phyloP scores from a whole-genome alignment of 2,113 vertebrate genomes.

The Cyprinodon brontotheroides region DNA sequence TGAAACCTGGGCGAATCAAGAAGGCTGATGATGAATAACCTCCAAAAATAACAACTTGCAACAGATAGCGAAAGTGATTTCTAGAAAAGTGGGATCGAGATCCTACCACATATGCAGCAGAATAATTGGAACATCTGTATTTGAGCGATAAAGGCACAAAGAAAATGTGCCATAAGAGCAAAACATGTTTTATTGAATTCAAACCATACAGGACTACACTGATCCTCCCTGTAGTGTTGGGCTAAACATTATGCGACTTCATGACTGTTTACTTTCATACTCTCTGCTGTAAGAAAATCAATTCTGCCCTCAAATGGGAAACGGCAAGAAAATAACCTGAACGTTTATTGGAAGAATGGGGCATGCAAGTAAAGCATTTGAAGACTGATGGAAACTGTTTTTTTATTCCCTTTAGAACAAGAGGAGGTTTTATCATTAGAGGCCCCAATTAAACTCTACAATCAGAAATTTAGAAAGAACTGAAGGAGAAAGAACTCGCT shows the following conservation, averaged over 20 bases:
- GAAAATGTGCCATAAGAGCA: neutral
- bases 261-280: slow-evolving; percentile 12
- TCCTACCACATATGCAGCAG: slow-evolving; percentile 37
- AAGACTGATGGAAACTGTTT: neutral
- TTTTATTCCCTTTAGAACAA: neutral
- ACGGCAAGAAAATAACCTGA: neutral
- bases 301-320: neutral
- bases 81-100: slow-evolving; percentile 46
- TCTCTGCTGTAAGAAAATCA: too few species aligned
- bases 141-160: slow-evolving; percentile 30
- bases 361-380: neutral
- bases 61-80: slow-evolving; percentile 33
- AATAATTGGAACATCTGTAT: slow-evolving; percentile 21
- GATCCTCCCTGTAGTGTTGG: neutral
- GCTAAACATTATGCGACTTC: slow-evolving; percentile 25
- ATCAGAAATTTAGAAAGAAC: neutral
- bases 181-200: neutral
- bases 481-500: neutral
- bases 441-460: neutral
- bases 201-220: slow-evolving; percentile 3
- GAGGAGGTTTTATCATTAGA: neutral
- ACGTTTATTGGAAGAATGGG: neutral
- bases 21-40: slow-evolving; percentile 36
- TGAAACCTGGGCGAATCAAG: neutral
- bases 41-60: slow-evolving; percentile 30